Percentiles rank a stretch among this genome's conserved stretches.
Evolutionary conservation across 2,888 invertebrate species (phyloP).

Genomic region (Xanthorhoe spadicearia): DNA sequence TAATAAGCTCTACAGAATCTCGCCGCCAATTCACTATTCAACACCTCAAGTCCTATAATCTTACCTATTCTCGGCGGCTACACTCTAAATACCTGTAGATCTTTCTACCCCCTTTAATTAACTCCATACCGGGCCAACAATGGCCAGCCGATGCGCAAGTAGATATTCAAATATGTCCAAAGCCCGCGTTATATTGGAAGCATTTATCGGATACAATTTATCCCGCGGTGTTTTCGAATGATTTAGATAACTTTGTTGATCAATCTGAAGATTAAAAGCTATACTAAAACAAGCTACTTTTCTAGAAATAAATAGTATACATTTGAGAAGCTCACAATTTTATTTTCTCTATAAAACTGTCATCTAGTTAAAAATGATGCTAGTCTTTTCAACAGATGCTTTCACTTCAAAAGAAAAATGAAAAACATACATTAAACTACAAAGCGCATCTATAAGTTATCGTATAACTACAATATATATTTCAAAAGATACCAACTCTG

Average conservation of each 20-base stretch:
- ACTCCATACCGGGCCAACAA: constrained; percentile 84
- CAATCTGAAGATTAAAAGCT: constrained; percentile 10
- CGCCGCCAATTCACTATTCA: constrained; percentile 48
- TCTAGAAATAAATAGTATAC: too few species aligned
- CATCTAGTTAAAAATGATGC: neutral
- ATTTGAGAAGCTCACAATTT: too few species aligned
- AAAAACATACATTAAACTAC: constrained; percentile 13
- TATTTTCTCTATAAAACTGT: neutral
- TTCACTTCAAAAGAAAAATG: constrained; percentile 2
- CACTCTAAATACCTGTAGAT: constrained; percentile 78
- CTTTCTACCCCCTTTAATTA: constrained; percentile 80
- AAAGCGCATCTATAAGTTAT: constrained; percentile 19
- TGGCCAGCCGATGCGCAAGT: constrained; percentile 77
- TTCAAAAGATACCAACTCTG: constrained; percentile 51
- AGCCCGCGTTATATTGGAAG: constrained; percentile 75
- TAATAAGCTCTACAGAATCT: constrained; percentile 41
- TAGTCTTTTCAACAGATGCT: constrained; percentile 1
- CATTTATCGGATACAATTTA: constrained; percentile 60
- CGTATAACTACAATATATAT: constrained; percentile 37
- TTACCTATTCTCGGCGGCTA: constrained; percentile 54
- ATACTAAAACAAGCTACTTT: neutral
- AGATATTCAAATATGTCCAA: constrained; percentile 84
- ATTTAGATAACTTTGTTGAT: constrained; percentile 25
- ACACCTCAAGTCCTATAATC: constrained; percentile 58
- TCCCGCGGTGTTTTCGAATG: constrained; percentile 26